phyloP scores from a whole-genome alignment of 2,113 vertebrate species.

The Philantomba maxwellii region DNA sequence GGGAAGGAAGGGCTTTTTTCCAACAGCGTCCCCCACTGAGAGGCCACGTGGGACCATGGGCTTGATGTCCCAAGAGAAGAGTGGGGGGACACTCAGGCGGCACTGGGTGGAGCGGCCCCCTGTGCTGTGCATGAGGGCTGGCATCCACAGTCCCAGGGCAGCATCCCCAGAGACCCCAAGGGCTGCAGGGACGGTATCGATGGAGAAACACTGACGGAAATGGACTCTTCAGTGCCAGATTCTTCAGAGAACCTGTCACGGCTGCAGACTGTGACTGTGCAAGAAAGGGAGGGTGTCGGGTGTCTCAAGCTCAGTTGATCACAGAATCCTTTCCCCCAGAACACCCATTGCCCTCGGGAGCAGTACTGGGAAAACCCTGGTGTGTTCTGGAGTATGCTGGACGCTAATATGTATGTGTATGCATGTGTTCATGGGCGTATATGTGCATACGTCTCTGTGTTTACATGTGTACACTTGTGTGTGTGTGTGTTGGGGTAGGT shows the following conservation, averaged over 20 bases:
- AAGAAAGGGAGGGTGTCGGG: background rate
- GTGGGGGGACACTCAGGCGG: accelerated
- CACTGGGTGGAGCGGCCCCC: background rate
- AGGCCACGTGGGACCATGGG: accelerated
- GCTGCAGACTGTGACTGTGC: accelerated
- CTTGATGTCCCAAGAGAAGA: background rate
- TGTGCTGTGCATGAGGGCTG: background rate
- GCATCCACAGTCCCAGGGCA: accelerated
- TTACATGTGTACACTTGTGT: too few species aligned
- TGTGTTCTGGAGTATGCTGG: accelerated
- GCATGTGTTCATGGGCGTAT: background rate
- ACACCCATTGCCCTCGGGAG: accelerated
- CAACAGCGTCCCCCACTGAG: accelerated
- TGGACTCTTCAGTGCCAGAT: too few species aligned
- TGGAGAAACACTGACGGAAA: accelerated
- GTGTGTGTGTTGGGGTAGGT: accelerated
- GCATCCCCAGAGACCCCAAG: accelerated
- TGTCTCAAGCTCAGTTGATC: accelerated
- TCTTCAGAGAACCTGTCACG: accelerated
- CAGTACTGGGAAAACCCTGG: background rate
- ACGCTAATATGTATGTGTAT: background rate
- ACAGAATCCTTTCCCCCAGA: background rate
- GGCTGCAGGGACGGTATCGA: accelerated
- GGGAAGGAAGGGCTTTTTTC: background rate
- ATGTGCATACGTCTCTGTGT: background rate